phyloP scores from a whole-genome alignment of 2,888 invertebrate species.

The Ctena decussata region DNA sequence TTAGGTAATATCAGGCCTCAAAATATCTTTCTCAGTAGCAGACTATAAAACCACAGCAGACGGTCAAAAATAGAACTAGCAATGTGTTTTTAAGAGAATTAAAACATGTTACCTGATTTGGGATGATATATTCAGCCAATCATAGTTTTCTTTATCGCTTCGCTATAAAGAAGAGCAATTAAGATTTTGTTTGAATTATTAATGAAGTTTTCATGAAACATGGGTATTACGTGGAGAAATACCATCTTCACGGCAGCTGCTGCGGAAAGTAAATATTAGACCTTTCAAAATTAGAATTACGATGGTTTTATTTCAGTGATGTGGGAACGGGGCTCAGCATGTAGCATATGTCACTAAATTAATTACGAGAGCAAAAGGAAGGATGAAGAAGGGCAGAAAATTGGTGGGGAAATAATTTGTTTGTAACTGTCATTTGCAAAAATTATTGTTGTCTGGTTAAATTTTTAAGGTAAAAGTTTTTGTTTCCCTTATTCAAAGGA shows the following conservation, averaged over 20 bases:
- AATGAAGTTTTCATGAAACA: constrained; percentile 21
- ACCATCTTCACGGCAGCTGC: background rate
- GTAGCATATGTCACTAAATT: background rate
- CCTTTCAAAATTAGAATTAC: background rate
- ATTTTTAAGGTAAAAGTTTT: too few species aligned
- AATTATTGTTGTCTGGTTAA: too few species aligned
- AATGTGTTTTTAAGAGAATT: too few species aligned
- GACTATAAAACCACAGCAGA: too few species aligned
- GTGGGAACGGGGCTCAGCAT: background rate
- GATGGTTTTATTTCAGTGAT: background rate
- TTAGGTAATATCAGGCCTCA: too few species aligned
- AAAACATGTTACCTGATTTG: background rate
- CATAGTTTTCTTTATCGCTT: background rate
- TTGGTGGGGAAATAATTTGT: too few species aligned
- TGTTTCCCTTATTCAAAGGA: too few species aligned
- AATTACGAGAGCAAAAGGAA: background rate
- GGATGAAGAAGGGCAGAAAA: too few species aligned
- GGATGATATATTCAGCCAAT: background rate
- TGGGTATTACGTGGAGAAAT: background rate
- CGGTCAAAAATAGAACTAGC: too few species aligned
- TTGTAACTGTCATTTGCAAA: too few species aligned
- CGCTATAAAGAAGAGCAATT: constrained; percentile 35
- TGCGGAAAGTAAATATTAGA: background rate
- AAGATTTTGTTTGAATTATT: constrained; percentile 53
- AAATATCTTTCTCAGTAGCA: too few species aligned